Percentiles rank a stretch among this genome's conserved stretches.
phyloP scores from a whole-genome alignment of 2,797 vertebrate species.

The Picus viridis region DNA sequence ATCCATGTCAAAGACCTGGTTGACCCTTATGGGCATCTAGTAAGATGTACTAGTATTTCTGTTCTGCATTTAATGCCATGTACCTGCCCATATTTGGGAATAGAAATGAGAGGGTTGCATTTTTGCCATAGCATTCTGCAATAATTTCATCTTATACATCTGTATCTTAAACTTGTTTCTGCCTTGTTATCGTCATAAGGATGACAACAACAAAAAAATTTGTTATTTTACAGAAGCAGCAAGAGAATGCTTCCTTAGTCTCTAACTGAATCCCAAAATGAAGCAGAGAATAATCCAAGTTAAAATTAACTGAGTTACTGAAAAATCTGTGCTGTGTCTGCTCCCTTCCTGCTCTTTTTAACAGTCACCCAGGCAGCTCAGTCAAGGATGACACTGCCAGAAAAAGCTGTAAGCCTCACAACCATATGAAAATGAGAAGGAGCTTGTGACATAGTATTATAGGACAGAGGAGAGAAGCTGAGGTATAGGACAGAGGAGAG shows the following conservation, averaged over 20 bases:
- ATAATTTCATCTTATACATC: background rate
- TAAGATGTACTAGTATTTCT: background rate
- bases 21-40: background rate
- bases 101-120: background rate
- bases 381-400: background rate
- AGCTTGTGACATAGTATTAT: background rate
- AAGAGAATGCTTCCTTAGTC: background rate
- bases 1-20: background rate
- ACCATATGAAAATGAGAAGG: background rate
- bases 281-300: background rate
- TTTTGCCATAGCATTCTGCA: background rate
- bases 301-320: too few relatives aligned
- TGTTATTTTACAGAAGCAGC: background rate
- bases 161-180: background rate
- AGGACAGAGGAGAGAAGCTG: background rate
- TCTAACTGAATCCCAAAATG: background rate
- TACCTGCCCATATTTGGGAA: background rate
- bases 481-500: background rate
- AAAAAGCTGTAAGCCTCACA: background rate
- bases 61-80: background rate
- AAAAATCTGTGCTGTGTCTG: too few relatives aligned
- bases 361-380: rapidly evolving
- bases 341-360: background rate
- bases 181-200: background rate
- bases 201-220: background rate